These are phyloP conservation scores for Alauda arvensis DNA, from an alignment of 2,797 vertebrate genomes.

Conservation along the genomic window DNA sequence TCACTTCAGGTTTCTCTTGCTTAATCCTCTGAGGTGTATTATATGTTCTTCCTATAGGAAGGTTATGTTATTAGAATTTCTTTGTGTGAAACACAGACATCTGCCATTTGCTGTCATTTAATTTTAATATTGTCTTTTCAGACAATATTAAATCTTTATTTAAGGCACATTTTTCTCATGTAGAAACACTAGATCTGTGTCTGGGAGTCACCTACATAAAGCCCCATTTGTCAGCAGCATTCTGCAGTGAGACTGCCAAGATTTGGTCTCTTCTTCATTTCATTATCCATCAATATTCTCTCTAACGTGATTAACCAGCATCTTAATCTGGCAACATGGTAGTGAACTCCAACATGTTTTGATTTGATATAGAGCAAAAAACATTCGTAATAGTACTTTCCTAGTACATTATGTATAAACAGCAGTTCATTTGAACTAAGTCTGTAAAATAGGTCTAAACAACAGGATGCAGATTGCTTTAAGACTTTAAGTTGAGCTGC, in stretches of 20 bases:
- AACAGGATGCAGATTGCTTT: background rate
- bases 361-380: background rate
- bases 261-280: background rate
- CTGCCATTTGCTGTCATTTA: background rate
- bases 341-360: background rate
- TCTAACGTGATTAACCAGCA: background rate
- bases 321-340: background rate
- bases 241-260: background rate
- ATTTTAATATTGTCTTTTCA: background rate
- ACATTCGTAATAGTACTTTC: background rate
- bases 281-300: background rate
- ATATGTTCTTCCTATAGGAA: conserved; percentile 41
- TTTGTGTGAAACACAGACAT: conserved; percentile 22
- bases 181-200: background rate
- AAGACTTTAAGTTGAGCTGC: background rate
- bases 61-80: conserved; percentile 23
- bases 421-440: background rate
- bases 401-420: background rate
- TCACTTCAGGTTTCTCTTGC: conserved; percentile 37
- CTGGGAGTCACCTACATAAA: background rate
- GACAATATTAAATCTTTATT: background rate
- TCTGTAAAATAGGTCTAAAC: background rate
- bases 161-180: background rate
- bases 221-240: background rate
- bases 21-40: conserved; percentile 36